Conservation (phyloP, 2,888 invertebrate genomes). For the Apodemia duryi region DNA sequence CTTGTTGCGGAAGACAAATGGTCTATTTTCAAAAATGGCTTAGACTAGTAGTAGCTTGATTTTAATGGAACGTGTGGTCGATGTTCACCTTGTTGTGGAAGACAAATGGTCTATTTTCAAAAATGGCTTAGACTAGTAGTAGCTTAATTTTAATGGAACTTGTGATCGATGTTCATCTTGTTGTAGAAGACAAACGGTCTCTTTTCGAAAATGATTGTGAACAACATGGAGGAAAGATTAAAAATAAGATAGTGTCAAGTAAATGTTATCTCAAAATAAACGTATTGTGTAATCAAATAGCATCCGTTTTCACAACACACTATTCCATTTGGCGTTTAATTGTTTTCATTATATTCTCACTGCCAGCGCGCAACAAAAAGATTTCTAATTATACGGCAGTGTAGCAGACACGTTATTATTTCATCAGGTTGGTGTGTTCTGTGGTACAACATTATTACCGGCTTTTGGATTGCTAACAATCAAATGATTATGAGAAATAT, state of each 20-base stretch:
- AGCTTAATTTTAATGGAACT: too few species aligned
- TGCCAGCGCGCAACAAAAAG: constrained; percentile 46
- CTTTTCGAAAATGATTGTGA: too few species aligned
- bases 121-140: too few species aligned
- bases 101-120: too few species aligned
- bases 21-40: too few species aligned
- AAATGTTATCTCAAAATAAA: constrained; percentile 9
- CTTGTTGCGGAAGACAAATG: too few species aligned
- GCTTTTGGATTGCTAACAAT: neutral
- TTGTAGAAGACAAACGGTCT: too few species aligned
- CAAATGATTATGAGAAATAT: constrained; percentile 9
- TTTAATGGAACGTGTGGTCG: too few species aligned
- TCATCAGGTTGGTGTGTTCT: constrained; percentile 37
- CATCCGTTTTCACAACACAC: constrained; percentile 19
- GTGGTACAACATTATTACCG: constrained; percentile 5
- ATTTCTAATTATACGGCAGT: constrained; percentile 49
- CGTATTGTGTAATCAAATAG: constrained; percentile 12
- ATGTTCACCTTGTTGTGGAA: too few species aligned
- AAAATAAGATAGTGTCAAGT: neutral
- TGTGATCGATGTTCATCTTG: too few species aligned
- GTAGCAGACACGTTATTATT: constrained; percentile 47
- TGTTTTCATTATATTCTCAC: constrained; percentile 61
- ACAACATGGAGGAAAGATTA: too few species aligned
- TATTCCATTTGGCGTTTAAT: constrained; percentile 39
- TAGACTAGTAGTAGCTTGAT: too few species aligned